These are phyloP conservation scores for Mirza zaza DNA, from an alignment of 2,113 vertebrate genomes.

Conservation along the genomic window DNA sequence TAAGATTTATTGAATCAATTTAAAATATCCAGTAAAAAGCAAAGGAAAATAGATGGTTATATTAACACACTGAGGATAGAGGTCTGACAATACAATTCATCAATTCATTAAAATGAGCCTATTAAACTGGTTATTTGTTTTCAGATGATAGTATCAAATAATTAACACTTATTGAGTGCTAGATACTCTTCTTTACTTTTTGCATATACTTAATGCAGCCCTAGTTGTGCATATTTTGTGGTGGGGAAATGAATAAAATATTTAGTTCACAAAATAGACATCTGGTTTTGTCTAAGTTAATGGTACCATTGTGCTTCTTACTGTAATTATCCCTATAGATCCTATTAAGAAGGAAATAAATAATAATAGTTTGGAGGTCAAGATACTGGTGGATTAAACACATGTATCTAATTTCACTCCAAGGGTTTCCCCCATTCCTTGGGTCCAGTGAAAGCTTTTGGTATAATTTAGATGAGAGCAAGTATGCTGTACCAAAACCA, in stretches of 20 bases:
- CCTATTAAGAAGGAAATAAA: background rate
- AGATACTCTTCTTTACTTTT: background rate
- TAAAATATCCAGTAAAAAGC: background rate
- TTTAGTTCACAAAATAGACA: background rate
- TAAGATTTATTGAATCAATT: background rate
- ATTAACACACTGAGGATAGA: background rate
- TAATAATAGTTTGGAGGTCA: background rate
- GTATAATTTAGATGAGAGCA: background rate
- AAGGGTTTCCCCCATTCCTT: background rate
- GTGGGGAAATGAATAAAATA: background rate
- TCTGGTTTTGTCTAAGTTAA: slow-evolving; percentile 5
- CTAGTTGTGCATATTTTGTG: slow-evolving; percentile 14
- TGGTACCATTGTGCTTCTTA: background rate
- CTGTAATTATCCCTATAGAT: background rate
- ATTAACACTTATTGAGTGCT: background rate
- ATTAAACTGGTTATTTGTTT: background rate
- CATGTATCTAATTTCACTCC: background rate
- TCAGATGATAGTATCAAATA: background rate
- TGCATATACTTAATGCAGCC: background rate
- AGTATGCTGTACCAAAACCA: background rate
- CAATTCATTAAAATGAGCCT: background rate
- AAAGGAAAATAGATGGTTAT: background rate
- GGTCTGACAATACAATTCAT: background rate
- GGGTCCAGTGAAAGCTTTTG: background rate
- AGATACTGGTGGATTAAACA: background rate